Evolutionary conservation across 2,113 vertebrate genomes (phyloP).

Genomic region (Ariopsis seemanni): DNA sequence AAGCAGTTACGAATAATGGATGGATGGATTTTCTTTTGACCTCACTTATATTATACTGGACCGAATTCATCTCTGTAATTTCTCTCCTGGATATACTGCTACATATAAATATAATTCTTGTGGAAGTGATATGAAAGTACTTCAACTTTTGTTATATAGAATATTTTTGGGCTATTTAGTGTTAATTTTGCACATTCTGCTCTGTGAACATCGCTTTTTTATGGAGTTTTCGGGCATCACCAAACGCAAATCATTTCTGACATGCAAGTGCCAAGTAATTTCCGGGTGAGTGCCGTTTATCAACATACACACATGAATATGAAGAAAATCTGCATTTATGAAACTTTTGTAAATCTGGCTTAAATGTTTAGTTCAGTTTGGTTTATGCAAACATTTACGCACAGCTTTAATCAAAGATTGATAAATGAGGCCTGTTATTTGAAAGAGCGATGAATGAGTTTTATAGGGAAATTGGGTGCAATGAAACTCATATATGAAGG

Average conservation of each 20-base stretch:
- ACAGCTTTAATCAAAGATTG: not conserved
- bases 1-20: too few species aligned
- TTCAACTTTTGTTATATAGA: not conserved
- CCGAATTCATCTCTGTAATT: not conserved
- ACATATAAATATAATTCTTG: not conserved
- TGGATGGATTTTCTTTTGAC: not conserved
- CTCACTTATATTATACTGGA: not conserved
- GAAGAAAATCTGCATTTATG: not conserved
- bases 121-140: not conserved
- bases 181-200: not conserved
- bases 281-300: not conserved
- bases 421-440: not conserved
- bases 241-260: not conserved
- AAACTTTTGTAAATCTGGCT: not conserved
- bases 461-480: not conserved
- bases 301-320: not conserved
- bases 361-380: not conserved
- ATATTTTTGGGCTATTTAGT: not conserved
- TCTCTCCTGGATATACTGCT: not conserved
- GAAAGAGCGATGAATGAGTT: not conserved
- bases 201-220: not conserved
- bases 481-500: conserved; percentile 80
- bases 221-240: not conserved
- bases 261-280: not conserved
- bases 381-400: not conserved